phyloP scores from a whole-genome alignment of 2,113 vertebrate genomes.

The Chauna torquata region DNA sequence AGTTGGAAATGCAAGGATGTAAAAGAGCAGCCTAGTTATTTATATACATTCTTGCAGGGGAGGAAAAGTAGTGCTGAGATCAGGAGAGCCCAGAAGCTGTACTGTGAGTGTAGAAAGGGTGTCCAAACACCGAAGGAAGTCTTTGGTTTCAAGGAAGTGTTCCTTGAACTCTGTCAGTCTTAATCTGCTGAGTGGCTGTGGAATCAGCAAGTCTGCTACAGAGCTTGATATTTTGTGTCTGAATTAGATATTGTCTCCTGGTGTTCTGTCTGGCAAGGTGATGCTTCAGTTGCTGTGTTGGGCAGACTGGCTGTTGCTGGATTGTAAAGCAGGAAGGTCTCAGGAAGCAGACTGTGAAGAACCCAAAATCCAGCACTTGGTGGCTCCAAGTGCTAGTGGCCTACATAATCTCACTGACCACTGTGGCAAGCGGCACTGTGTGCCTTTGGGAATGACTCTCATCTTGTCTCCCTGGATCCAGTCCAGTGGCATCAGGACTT shows the following conservation, averaged over 20 bases:
- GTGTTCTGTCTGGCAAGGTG: not conserved
- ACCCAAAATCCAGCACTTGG: not conserved
- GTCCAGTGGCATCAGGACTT: rapidly evolving
- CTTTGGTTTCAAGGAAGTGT: not conserved
- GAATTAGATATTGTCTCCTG: not conserved
- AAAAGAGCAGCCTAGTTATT: not conserved
- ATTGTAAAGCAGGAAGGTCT: not conserved
- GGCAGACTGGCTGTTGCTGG: not conserved
- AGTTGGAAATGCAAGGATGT: not conserved
- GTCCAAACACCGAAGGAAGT: not conserved
- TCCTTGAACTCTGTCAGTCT: not conserved
- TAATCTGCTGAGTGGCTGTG: not conserved
- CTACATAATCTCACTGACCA: not conserved
- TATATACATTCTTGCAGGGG: rapidly evolving
- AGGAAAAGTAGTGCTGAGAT: not conserved
- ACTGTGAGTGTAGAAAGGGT: not conserved
- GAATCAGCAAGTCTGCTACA: not conserved
- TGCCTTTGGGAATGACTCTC: not conserved
- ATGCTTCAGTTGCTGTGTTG: not conserved
- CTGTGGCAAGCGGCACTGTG: not conserved
- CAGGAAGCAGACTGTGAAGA: not conserved
- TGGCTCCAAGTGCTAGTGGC: not conserved
- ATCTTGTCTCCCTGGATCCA: not conserved
- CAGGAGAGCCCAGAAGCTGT: not conserved
- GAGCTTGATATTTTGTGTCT: not conserved